phyloP scores from a whole-genome alignment of 2,797 vertebrate species.

The Silurus aristotelis region DNA sequence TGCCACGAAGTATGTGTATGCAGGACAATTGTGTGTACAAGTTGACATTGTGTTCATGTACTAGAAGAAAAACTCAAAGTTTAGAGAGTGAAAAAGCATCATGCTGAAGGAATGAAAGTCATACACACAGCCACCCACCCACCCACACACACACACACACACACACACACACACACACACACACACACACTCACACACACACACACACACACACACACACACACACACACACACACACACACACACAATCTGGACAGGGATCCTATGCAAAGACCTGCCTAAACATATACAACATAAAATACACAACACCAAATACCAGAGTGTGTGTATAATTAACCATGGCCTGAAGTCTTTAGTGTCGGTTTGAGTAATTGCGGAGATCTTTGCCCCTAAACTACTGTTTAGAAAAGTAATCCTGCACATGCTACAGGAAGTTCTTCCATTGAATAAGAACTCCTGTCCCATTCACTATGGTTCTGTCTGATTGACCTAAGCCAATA shows the following conservation, averaged over 20 bases:
- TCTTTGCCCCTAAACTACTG: constrained; percentile 18
- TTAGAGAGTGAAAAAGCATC: constrained; percentile 6
- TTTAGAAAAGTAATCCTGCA: constrained; percentile 23
- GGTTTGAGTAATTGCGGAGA: constrained; percentile 24
- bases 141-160: constrained; percentile 9
- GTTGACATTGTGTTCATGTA: constrained; percentile 3
- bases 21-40: constrained; percentile 11
- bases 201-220: constrained; percentile 8
- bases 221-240: constrained; percentile 4
- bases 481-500: neutral
- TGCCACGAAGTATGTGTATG: neutral
- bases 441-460: constrained; percentile 1
- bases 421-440: constrained; percentile 23
- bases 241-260: neutral
- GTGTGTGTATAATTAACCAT: constrained; percentile 26
- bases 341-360: constrained; percentile 22
- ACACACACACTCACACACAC: constrained; percentile 16
- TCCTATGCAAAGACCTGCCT: constrained; percentile 23
- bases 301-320: constrained; percentile 33
- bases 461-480: neutral
- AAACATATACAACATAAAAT: constrained; percentile 34
- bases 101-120: neutral
- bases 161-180: constrained; percentile 6
- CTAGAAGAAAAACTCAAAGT: neutral
- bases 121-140: neutral